These are phyloP conservation scores for Bombylius major DNA, from an alignment of 2,888 invertebrate genomes.

Conservation along the genomic window DNA sequence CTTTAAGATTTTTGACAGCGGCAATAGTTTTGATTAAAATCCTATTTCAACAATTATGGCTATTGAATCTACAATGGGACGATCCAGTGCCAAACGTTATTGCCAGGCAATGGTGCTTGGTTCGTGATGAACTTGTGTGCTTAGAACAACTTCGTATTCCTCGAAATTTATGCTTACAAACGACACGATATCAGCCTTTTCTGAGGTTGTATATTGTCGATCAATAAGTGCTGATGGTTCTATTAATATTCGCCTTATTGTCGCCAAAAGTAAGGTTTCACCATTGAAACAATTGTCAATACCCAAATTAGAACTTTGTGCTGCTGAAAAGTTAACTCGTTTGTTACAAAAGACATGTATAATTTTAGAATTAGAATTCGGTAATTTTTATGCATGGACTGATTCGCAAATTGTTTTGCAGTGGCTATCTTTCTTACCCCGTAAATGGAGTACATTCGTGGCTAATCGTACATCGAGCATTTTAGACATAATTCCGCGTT, in stretches of 20 bases:
- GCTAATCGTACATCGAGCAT: neutral
- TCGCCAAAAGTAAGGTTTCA: neutral
- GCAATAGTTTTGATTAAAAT: conserved; percentile 16
- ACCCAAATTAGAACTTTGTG: neutral
- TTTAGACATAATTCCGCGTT: neutral
- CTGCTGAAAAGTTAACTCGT: neutral
- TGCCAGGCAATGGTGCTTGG: neutral
- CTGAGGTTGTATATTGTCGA: neutral
- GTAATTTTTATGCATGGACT: neutral
- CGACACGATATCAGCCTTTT: neutral
- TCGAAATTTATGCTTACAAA: neutral
- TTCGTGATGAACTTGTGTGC: neutral
- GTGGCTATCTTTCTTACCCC: neutral
- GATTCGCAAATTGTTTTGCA: neutral
- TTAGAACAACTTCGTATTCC: neutral
- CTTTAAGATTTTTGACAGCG: conserved; percentile 16
- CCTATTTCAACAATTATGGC: conserved; percentile 19
- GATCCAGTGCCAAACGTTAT: conserved; percentile 11
- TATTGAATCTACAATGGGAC: conserved; percentile 17
- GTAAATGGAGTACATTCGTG: neutral
- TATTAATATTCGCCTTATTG: neutral
- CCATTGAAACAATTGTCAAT: neutral
- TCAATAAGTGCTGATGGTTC: too few relatives aligned
- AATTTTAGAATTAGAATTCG: neutral
- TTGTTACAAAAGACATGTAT: too few relatives aligned